Evolutionary conservation across 2,888 invertebrate genomes (phyloP).

Genomic region (Andrena flavipes): DNA sequence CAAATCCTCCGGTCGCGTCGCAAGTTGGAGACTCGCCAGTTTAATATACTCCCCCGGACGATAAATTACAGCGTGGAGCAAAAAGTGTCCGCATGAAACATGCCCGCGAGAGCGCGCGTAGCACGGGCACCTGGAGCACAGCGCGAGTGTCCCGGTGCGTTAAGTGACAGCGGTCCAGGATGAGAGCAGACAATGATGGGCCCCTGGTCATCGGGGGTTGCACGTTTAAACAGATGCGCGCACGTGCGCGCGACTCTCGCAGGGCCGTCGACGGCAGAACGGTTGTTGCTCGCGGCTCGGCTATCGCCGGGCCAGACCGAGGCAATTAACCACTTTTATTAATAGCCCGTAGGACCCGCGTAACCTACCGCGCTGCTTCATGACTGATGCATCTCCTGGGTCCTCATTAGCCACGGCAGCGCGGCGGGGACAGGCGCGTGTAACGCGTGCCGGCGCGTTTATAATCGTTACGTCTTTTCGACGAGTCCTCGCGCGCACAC

Average conservation of each 20-base stretch:
- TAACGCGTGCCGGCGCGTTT: slow-evolving; percentile 53
- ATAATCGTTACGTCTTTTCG: slow-evolving; percentile 60
- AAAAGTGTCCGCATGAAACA: slow-evolving; percentile 56
- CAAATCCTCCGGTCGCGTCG: slow-evolving; percentile 56
- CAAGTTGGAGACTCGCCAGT: slow-evolving; percentile 71
- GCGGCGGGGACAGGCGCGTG: slow-evolving; percentile 18
- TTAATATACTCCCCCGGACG: slow-evolving; percentile 66
- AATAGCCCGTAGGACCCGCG: slow-evolving; percentile 64
- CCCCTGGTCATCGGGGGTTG: neutral
- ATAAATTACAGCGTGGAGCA: slow-evolving; percentile 62
- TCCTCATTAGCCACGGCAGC: slow-evolving; percentile 57
- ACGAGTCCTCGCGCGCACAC: slow-evolving; percentile 43
- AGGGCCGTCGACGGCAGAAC: neutral
- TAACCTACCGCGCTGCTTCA: slow-evolving; percentile 48
- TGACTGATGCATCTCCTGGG: slow-evolving; percentile 70
- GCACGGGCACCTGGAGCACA: neutral
- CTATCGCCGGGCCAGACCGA: slow-evolving; percentile 59
- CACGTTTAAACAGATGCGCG: neutral
- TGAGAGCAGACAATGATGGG: slow-evolving; percentile 7
- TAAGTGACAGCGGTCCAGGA: neutral
- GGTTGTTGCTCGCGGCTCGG: too few relatives aligned
- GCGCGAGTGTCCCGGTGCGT: neutral
- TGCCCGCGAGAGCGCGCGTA: slow-evolving; percentile 3
- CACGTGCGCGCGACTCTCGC: neutral
- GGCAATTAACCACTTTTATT: slow-evolving; percentile 76